Base-by-base conservation (phyloP, 2,797 vertebrate genomes). In the Orestias chungarensis region DNA sequence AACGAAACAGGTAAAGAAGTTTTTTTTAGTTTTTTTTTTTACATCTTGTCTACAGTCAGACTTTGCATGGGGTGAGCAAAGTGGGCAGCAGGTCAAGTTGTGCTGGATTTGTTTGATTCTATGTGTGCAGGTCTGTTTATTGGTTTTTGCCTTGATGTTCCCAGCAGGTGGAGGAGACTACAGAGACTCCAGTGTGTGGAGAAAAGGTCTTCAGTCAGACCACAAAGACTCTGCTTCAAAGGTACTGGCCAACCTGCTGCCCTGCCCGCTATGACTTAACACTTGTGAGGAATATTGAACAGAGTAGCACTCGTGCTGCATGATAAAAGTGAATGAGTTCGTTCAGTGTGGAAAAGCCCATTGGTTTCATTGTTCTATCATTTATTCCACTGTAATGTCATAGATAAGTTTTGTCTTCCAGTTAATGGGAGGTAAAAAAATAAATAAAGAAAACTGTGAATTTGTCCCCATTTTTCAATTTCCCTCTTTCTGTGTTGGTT, bases 161-260 rank as follows among this genome's bases (percentile, higher is more conserved):
- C 25, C 82, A 70, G 27, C 76, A 94, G 93, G 88, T 91, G 67
- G 69, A 33, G 23, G 82, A 88, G 11, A 64, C 78, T 35, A 72
- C 57, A 44, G 86, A 91, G 69, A 65, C 80, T 44, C 59, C 59
- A 79, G 90, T 95, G 73, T 82, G 85, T 43, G 94, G 94, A 65
- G 93, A 95, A 64, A 95, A 95, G 80, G 92, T 69, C 64, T 95
- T 99, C 86, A 97, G 96, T 20, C 68, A 89, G 64, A 90, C 97
- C 79, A 93, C 94, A 1, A 92, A 89, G 86, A 91, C 92, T 5
- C 92, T 99, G 64, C 84, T 93, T 73, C 92, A 93, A 76, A 97
- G 96, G 97, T 99, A 92, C 44, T 35, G 57, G 54, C 69, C 67
- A 64, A 70, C 50, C 44, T 59, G 73, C 67, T 59, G 10, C 25